Evolutionary conservation across 1,140 invertebrate genomes (phyloP).

Genomic region (Teleogryllus occipitalis): DNA sequence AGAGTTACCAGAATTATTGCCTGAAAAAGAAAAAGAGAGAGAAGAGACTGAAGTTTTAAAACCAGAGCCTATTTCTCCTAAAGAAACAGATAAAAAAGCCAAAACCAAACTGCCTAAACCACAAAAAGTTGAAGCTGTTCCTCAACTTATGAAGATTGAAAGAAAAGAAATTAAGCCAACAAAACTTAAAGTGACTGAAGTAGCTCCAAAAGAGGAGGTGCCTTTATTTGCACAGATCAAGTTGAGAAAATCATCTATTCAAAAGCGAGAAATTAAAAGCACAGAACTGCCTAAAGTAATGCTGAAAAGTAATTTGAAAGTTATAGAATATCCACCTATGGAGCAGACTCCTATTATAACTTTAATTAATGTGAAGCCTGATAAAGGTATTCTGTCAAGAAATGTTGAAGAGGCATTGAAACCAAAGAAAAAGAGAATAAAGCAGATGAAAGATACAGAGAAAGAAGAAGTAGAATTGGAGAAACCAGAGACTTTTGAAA

Average conservation of each 20-base stretch:
- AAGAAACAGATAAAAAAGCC: slow-evolving; percentile 20
- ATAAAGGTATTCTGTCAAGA: slow-evolving; percentile 33
- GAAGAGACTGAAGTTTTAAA: neutral
- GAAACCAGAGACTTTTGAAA: slow-evolving; percentile 22
- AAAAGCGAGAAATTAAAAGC: slow-evolving; percentile 16
- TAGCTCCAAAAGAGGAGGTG: slow-evolving; percentile 14
- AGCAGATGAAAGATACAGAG: slow-evolving; percentile 29
- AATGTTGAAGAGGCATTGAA: slow-evolving; percentile 34
- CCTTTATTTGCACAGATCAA: slow-evolving; percentile 22
- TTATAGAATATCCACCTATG: slow-evolving; percentile 26
- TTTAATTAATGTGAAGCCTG: slow-evolving; percentile 26
- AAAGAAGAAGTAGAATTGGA: slow-evolving; percentile 27
- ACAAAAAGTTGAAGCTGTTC: slow-evolving; percentile 15
- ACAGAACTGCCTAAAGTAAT: slow-evolving; percentile 18
- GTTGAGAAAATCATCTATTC: slow-evolving; percentile 19
- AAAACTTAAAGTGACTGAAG: slow-evolving; percentile 18
- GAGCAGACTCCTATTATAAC: slow-evolving; percentile 27
- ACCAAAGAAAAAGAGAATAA: slow-evolving; percentile 32
- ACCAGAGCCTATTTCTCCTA: neutral
- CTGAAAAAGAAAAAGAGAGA: slow-evolving; percentile 8
- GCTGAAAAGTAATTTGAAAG: slow-evolving; percentile 18
- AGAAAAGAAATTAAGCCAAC: slow-evolving; percentile 21
- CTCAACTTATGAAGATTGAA: slow-evolving; percentile 23
- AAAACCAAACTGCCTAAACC: slow-evolving; percentile 12
- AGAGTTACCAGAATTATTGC: neutral